These are phyloP conservation scores for Drosophila vallismaia DNA, from an alignment of 2,888 invertebrate genomes.

Conservation along the genomic window DNA sequence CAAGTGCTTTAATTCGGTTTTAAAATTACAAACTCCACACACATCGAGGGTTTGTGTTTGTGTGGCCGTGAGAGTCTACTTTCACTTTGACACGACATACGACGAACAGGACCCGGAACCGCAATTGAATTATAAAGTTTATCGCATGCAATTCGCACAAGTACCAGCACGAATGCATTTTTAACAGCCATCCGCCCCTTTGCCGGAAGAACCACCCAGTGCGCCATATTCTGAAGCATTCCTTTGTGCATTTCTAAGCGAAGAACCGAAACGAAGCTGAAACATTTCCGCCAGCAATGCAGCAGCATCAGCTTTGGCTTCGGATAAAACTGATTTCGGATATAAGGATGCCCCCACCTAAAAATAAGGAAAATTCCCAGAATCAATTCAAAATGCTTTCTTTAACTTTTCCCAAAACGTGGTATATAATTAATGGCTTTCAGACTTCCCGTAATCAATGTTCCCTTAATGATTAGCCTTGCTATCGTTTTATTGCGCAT, in stretches of 20 bases:
- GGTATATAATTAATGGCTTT: conserved; percentile 45
- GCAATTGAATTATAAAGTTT: conserved; percentile 71
- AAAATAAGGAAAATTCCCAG: not conserved
- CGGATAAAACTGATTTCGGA: not conserved
- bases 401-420: not conserved
- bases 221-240: conserved; percentile 29
- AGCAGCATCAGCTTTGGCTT: conserved; percentile 16
- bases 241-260: conserved; percentile 63
- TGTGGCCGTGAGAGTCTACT: conserved; percentile 9
- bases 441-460: conserved; percentile 56
- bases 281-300: conserved; percentile 30
- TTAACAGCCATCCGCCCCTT: conserved; percentile 18
- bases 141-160: conserved; percentile 55
- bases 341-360: not conserved
- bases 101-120: conserved; percentile 23
- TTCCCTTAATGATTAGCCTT: conserved; percentile 45
- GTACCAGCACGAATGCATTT: conserved; percentile 56
- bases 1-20: conserved; percentile 30
- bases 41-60: conserved; percentile 2
- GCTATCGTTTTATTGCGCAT: conserved; percentile 63
- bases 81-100: conserved; percentile 42
- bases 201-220: not conserved
- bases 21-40: conserved; percentile 14
- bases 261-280: conserved; percentile 26
- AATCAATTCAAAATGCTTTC: conserved; percentile 12